These are phyloP conservation scores for Athalia cordata DNA, from an alignment of 2,888 invertebrate species.

Conservation along the genomic window DNA sequence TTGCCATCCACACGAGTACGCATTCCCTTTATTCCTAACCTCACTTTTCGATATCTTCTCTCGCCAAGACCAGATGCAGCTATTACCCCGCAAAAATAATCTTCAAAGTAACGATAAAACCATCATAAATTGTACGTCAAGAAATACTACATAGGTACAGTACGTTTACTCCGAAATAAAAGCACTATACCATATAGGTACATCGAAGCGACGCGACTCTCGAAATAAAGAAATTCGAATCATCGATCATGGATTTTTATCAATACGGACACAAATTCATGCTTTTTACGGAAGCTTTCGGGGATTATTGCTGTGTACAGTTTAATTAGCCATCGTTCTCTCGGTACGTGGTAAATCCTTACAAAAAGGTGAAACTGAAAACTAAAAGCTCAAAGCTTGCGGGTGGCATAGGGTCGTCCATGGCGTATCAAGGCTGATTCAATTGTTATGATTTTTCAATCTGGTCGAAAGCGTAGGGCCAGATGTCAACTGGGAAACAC, in stretches of 20 bases:
- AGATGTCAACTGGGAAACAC: neutral
- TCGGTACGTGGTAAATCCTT: neutral
- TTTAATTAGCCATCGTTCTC: no score
- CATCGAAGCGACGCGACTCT: no score
- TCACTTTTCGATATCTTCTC: neutral
- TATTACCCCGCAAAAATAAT: neutral
- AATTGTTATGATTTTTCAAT: conserved; percentile 15
- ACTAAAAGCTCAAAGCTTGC: neutral
- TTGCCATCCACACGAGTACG: conserved; percentile 9
- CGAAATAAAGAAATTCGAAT: no score
- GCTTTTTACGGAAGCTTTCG: no score
- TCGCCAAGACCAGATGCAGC: neutral
- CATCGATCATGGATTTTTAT: no score
- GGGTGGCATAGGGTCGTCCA: neutral
- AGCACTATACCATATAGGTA: no score
- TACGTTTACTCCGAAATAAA: no score
- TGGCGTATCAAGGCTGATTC: neutral
- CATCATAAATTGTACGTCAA: neutral
- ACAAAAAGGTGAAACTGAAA: neutral
- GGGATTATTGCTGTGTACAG: no score
- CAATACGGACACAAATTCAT: no score
- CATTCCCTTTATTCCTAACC: neutral
- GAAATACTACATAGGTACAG: no score
- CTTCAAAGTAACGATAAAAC: no score
- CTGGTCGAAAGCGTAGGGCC: neutral